Evolutionary conservation across 2,797 vertebrate species (phyloP).

Genomic region (Rhinella marina): DNA sequence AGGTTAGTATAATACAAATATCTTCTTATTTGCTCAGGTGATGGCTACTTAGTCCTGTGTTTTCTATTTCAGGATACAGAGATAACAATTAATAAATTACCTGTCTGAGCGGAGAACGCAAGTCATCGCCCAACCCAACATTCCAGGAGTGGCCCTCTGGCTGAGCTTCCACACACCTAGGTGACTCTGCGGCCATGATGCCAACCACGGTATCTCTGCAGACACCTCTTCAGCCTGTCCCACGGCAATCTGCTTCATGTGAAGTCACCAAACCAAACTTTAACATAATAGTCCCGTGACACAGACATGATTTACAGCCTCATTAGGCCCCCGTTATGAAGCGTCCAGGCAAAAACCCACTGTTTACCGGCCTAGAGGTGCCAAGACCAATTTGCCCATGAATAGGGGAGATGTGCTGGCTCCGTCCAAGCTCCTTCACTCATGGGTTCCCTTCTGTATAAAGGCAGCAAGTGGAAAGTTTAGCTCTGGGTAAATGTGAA

Average conservation of each 20-base stretch:
- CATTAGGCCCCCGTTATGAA: slow-evolving; percentile 45
- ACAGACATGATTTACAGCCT: not conserved
- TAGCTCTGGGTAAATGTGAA: slow-evolving; percentile 7
- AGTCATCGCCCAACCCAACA: slow-evolving; percentile 15
- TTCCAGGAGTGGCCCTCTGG: not conserved
- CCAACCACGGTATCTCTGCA: not conserved
- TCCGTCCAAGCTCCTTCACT: slow-evolving; percentile 23
- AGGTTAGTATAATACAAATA: no score
- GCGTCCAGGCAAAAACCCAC: slow-evolving; percentile 39
- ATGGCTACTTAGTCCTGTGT: not conserved
- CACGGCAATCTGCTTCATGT: not conserved
- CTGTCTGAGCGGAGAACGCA: not conserved
- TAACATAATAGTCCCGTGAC: not conserved
- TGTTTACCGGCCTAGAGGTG: slow-evolving; percentile 69
- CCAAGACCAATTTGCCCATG: slow-evolving; percentile 76
- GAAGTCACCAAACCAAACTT: not conserved
- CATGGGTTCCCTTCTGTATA: slow-evolving; percentile 67
- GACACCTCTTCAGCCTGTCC: not conserved
- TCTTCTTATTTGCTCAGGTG: not conserved
- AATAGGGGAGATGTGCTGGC: slow-evolving; percentile 77
- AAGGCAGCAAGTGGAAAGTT: slow-evolving; percentile 63
- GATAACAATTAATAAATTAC: slow-evolving; percentile 36
- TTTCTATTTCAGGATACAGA: slow-evolving; percentile 5
- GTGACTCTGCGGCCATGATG: not conserved
- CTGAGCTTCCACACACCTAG: not conserved